phyloP scores from a whole-genome alignment of 2,888 invertebrate genomes.

The Biston betularia region DNA sequence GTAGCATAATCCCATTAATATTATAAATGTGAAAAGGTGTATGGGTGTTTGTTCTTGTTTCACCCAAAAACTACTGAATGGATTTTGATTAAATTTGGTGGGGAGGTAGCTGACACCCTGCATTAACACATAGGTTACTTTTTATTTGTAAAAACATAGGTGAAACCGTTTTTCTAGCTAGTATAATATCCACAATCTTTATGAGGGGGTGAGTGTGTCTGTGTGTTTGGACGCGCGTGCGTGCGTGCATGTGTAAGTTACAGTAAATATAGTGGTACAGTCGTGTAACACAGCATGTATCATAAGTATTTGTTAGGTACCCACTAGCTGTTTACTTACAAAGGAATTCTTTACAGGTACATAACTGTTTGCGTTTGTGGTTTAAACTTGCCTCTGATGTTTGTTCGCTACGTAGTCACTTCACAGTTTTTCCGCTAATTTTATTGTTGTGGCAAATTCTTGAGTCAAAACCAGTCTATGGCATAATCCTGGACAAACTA shows the following conservation, averaged over 20 bases:
- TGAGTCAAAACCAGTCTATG: slow-evolving; percentile 18
- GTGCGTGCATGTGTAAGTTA: neutral
- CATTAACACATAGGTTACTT: no score
- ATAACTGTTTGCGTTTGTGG: slow-evolving; percentile 9
- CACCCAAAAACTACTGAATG: no score
- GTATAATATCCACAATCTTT: no score
- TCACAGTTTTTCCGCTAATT: slow-evolving; percentile 23
- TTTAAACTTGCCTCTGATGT: slow-evolving; percentile 10
- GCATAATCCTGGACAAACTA: neutral
- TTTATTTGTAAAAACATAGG: no score
- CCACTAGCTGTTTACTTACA: slow-evolving; percentile 2
- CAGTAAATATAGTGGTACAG: no score
- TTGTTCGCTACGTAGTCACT: slow-evolving; percentile 12
- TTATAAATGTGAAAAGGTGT: no score
- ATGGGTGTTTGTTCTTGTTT: no score
- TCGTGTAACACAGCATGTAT: no score
- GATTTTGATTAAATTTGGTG: no score
- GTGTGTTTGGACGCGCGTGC: neutral
- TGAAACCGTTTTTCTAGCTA: no score
- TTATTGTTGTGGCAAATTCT: slow-evolving; percentile 29
- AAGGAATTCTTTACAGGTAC: slow-evolving; percentile 12
- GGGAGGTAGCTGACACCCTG: no score
- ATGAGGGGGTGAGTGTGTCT: neutral
- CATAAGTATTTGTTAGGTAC: neutral
- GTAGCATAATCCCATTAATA: no score